Evolutionary conservation across 2,888 invertebrate species (phyloP), one percentile per base, ranked within the genome.

Genomic region (Drosophila emarginata): DNA sequence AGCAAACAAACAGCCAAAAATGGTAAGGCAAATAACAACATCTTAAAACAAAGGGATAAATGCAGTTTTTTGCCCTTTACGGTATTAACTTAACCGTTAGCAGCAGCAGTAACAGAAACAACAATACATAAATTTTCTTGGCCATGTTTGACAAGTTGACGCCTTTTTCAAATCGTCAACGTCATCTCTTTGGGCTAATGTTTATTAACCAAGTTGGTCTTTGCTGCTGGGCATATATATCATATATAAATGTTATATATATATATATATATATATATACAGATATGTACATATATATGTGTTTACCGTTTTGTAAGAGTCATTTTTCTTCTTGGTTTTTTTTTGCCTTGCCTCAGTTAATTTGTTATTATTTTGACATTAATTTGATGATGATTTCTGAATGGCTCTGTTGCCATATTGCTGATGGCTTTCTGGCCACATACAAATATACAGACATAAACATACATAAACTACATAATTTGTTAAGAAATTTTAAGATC

Each of bases 361-460:
- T 86, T 88, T 81, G 88, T 88, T 81, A 67, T 76, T 88, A 77
- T 82, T 84, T 88, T 74, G 77, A 85, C 83, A 79, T 82, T 67
- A 69, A 85, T 82, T 73, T 79, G 57, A 61, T 74, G 80, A 74
- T 85, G 83, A 86, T 82, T 72, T 82, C 73, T 39, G 52, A 80
- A 78, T 77, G 51, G 39, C 36, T 66, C 57, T 56, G 51, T 53
- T 45, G 56, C 37, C 32, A 6, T 45, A 12, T 39, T 21, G 58
- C 74, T 52, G 59, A 57, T 52, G 68, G 62, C 62, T 28, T 6
- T 56, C 15, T 45, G 45, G 45, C 45, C 45, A 12, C 21, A 45
- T 11, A 26, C 26, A 26, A 4, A 6, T 5, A 26, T 26, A 26
- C 26, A 26, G 9, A 32, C 11, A 1, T 32, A 7, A 9, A 32